Evolutionary conservation across 53 echinoderm and acorn worm genomes (phyloP).

Genomic region (Stichopus horrens): DNA sequence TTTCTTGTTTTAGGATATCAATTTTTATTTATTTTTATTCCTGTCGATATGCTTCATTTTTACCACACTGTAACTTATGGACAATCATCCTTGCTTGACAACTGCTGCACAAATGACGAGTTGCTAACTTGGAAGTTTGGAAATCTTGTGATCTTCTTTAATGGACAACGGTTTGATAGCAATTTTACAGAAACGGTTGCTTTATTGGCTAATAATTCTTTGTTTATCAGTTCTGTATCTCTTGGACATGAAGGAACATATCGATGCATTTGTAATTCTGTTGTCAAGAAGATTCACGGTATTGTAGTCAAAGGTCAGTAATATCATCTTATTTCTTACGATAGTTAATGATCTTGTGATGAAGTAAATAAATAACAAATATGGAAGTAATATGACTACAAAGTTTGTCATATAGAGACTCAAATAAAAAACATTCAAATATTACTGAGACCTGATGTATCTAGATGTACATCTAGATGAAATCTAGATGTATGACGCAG

Average conservation of each 20-base stretch:
- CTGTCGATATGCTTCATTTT: not conserved
- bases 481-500: too few relatives aligned
- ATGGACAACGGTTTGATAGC: not conserved
- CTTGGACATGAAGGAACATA: constrained; percentile 18
- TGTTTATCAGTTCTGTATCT: constrained; percentile 10
- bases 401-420: not conserved
- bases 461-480: too few relatives aligned
- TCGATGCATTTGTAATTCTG: not conserved
- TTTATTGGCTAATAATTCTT: not conserved
- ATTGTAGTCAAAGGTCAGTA: not conserved
- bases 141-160: not conserved
- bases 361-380: not conserved
- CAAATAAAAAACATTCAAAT: too few relatives aligned
- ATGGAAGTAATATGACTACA: not conserved
- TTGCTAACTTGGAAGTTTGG: not conserved
- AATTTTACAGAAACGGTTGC: not conserved
- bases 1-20: too few relatives aligned
- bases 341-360: not conserved
- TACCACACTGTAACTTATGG: not conserved
- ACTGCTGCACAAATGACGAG: not conserved
- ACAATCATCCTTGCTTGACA: not conserved
- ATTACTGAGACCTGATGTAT: too few relatives aligned
- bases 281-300: not conserved
- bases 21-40: not conserved
- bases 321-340: not conserved